Base-by-base conservation (phyloP, 2,113 vertebrate genomes). In the Entomyzon cyanotis region DNA sequence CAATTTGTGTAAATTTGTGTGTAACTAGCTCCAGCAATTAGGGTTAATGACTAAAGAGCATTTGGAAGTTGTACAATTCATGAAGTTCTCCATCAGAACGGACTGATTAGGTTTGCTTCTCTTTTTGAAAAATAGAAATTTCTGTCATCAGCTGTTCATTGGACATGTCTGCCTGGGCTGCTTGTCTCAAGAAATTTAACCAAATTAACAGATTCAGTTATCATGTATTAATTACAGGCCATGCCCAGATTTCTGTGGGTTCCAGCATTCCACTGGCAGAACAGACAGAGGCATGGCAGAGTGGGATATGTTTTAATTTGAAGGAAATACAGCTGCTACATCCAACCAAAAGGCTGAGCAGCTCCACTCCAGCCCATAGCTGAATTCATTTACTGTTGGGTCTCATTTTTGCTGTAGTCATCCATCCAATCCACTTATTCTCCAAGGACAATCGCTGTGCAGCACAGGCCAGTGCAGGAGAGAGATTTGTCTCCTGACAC, bases 1-100 rank as follows among this genome's bases (percentile, higher is more conserved):
- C 64, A 87, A 77, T n/a, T n/a, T n/a, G 70, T 65, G 37, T 59
- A 89, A 90, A 70, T 87, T 46, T 71, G 52, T 31, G 24, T 53
- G 69, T 37, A 82, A 90, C 69, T 59, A 69, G 44, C 65, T 70
- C 60, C 37, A n/a, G 70, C 81, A 94, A 94, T 93, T 73, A 86
- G 81, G 39, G 80, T 75, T 91, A 95, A 92, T 89, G 75, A 71
- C 81, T 93, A 64, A 88, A 88, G 62, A 74, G 67, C 77, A 35
- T 92, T 85, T 77, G 78, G 84, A 94, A 74, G 83, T 77, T 9
- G 22, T 85, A 55, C 49, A 69, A 41, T 89, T 84, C 49, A 33
- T 49, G 21, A 85, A 88, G 63, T 56, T 74, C 47, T 79, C 70
- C 53, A 73, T 63, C 70, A 91, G 88, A 85, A 91, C 80, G 37